Evolutionary conservation across 2,113 vertebrate genomes (phyloP), one percentile per base, ranked within the genome.

Genomic region (Hippopotamus amphibius): DNA sequence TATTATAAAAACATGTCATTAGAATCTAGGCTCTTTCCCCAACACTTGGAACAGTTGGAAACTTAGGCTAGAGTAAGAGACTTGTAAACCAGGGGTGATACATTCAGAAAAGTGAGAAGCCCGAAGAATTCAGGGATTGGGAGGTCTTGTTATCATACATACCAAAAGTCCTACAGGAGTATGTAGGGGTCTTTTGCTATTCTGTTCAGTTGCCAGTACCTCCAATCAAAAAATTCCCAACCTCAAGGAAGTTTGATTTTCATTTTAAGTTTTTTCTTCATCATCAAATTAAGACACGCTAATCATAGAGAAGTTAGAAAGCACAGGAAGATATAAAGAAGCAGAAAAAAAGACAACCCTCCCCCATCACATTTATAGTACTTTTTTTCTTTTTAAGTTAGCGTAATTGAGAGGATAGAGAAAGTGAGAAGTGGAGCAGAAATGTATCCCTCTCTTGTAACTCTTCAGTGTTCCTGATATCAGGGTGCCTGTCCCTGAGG

Each of bases 321-420:
- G 41, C 33, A 66, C 55, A 72, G 41, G 65, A 90, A 63, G 79
- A 2, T 82, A 0, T 55, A 82, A 82, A 81, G 37, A 69, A 79
- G 4, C 30, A 66, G 33, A 15, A 59, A 48, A 95, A 90, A 77
- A 43, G 55, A 43, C 11, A 57, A 21, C 5, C 1, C 14, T 7
- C 4, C 5, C 10, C 72, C 65, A 83, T 69, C 21, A 82, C 16
- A 33, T 87, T 74, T 76, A 65, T 24, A 63, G 33, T 59, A 33
- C 13, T 72, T 96, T 68, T 77, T 76, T 66, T 86, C 71, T 63
- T 94, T 80, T 96, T 30, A 66, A 81, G 41, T 85, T 81, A 77
- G 37, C 37, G 59, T 24, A 79, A 43, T 50, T 61, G 55, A 87
- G n/a, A 66, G 77, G 33, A 53, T 92, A 69, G 76, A 33, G 87